A percentile compares a stretch with the other conserved stretches of the same genome.
phyloP scores from a whole-genome alignment of 2,797 vertebrate species.

The Coregonus sp. region DNA sequence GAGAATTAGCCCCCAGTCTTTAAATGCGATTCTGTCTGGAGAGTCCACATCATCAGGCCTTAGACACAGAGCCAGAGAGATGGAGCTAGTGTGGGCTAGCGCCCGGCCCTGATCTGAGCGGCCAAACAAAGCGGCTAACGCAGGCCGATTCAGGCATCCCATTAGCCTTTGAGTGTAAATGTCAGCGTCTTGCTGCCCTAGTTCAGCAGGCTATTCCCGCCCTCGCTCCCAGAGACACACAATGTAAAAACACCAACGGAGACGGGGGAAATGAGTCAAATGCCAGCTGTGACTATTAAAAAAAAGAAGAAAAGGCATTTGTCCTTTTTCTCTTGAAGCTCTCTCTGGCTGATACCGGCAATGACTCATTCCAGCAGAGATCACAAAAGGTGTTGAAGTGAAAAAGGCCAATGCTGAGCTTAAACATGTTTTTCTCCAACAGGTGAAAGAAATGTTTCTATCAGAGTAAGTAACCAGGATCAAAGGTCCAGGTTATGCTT shows the following conservation, averaged over 20 bases:
- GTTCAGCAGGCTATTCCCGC: slow-evolving; percentile 63
- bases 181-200: slow-evolving; percentile 74
- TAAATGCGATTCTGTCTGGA: slow-evolving; percentile 26
- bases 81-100: neutral
- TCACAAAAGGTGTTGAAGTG: neutral
- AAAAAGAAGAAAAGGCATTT: slow-evolving; percentile 18
- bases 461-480: neutral
- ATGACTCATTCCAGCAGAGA: slow-evolving; percentile 26
- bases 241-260: slow-evolving; percentile 55
- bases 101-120: slow-evolving; percentile 53
- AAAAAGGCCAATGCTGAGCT: neutral
- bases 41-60: neutral
- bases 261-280: slow-evolving; percentile 59
- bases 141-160: slow-evolving; percentile 66
- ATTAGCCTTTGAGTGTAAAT: slow-evolving; percentile 82
- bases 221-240: slow-evolving; percentile 41
- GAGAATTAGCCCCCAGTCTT: slow-evolving; percentile 45
- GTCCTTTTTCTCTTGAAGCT: slow-evolving; percentile 3
- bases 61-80: neutral
- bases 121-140: slow-evolving; percentile 55
- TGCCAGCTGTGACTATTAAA: slow-evolving; percentile 50
- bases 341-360: slow-evolving; percentile 28
- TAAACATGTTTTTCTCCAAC: neutral
- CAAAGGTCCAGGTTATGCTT: neutral
- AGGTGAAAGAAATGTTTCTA: slow-evolving; percentile 1